phyloP scores from a whole-genome alignment of 1,140 invertebrate genomes.

The Acromyrmex heyeri region DNA sequence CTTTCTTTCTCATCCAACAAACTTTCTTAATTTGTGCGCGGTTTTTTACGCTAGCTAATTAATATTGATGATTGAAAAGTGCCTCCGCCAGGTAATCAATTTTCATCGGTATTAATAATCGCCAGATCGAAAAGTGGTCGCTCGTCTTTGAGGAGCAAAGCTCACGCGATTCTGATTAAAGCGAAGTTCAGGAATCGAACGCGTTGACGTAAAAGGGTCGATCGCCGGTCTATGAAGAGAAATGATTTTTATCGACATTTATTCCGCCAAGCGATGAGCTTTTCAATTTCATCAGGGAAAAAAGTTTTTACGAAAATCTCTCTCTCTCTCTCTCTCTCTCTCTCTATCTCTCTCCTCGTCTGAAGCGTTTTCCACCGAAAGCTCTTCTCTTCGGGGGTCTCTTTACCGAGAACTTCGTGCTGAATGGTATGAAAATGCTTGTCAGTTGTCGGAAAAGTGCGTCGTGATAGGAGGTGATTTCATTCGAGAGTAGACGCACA shows the following conservation, averaged over 20 bases:
- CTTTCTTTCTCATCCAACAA: constrained; percentile 48
- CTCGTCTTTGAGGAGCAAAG: constrained; percentile 58
- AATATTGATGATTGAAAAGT: constrained; percentile 82
- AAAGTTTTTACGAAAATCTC: constrained; percentile 53
- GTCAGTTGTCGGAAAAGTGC: constrained; percentile 57
- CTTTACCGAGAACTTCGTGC: constrained; percentile 51
- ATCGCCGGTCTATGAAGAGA: constrained; percentile 44
- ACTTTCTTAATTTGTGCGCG: constrained; percentile 80
- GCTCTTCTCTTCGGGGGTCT: constrained; percentile 25
- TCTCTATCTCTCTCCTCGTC: background rate
- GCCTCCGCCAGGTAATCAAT: constrained; percentile 74
- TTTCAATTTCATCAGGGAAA: constrained; percentile 47
- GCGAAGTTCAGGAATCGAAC: constrained; percentile 52
- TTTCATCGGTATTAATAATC: constrained; percentile 82
- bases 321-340: background rate
- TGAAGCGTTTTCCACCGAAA: constrained; percentile 41
- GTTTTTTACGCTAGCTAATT: constrained; percentile 73
- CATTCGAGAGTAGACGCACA: constrained; percentile 31
- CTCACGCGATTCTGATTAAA: constrained; percentile 56
- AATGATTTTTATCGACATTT: constrained; percentile 63
- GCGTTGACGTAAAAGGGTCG: constrained; percentile 54
- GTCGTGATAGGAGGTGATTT: constrained; percentile 48
- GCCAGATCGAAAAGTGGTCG: constrained; percentile 62
- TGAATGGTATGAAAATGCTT: constrained; percentile 61
- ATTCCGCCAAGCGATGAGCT: constrained; percentile 36